Percentiles rank a stretch among this genome's conserved stretches.
Conservation (phyloP, 2,888 invertebrate genomes). For the Reticulitermes lucifugus region DNA sequence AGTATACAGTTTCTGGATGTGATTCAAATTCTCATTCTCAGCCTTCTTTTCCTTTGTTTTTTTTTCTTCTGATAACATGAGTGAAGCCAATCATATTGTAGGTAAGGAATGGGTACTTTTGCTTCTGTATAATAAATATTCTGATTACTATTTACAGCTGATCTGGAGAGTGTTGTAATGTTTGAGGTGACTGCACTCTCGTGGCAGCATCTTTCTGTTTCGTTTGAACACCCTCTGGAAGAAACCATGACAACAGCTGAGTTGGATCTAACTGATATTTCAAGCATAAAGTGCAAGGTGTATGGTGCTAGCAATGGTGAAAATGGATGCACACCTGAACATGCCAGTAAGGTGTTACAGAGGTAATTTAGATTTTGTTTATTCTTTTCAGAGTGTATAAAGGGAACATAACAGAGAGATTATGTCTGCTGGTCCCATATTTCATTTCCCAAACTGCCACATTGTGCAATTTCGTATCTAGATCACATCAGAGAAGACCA, state of each 20-base stretch:
- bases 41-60: no score
- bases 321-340: constrained; percentile 66
- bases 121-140: background rate
- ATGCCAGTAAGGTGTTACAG: constrained; percentile 80
- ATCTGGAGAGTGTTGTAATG: constrained; percentile 83
- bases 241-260: constrained; percentile 95
- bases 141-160: constrained; percentile 61
- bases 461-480: no score
- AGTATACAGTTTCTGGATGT: no score
- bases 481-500: no score
- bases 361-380: constrained; percentile 64
- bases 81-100: no score
- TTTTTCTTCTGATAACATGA: no score
- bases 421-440: no score
- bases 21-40: no score
- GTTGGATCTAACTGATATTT: constrained; percentile 84
- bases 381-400: background rate
- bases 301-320: constrained; percentile 65
- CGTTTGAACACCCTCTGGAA: constrained; percentile 92
- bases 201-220: constrained; percentile 89
- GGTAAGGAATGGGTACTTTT: no score
- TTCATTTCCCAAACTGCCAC: no score
- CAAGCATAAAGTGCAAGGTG: constrained; percentile 82
- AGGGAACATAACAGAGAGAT: no score
- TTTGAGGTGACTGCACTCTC: constrained; percentile 93